A percentile compares a stretch with the other conserved stretches of the same genome.
Conservation (phyloP, 2,888 invertebrate genomes). For the Rapana venosa region DNA sequence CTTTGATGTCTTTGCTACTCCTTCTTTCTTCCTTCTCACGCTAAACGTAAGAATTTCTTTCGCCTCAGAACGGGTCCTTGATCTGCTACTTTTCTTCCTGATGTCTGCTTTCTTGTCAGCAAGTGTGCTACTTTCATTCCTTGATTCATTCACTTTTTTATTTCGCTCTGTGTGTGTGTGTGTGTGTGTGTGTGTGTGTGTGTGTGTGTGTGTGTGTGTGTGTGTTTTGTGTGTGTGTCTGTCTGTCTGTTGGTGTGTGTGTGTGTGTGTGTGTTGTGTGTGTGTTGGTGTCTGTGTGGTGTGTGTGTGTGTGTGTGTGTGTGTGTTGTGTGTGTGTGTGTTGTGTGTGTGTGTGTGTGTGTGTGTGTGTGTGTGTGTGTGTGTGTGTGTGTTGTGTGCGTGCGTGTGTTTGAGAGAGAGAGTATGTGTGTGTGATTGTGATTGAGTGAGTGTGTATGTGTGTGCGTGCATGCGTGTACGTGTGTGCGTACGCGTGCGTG, state of each 20-base stretch:
- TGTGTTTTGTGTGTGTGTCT: conserved; percentile 17
- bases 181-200: conserved; percentile 1
- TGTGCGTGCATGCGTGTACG: background rate
- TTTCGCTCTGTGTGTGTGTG: too few relatives aligned
- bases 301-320: background rate
- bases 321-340: too few relatives aligned
- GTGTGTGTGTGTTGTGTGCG: background rate
- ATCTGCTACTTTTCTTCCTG: too few relatives aligned
- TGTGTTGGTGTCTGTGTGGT: too few relatives aligned
- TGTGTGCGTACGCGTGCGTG: background rate
- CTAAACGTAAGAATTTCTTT: too few relatives aligned
- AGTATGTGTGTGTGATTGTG: background rate
- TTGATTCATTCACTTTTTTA: too few relatives aligned
- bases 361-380: background rate
- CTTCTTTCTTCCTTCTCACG: too few relatives aligned
- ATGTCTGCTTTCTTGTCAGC: too few relatives aligned
- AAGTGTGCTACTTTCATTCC: too few relatives aligned
- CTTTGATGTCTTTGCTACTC: too few relatives aligned
- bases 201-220: conserved; percentile 1
- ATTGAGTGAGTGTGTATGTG: background rate
- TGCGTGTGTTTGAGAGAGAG: background rate
- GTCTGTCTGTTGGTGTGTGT: background rate
- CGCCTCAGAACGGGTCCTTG: too few relatives aligned
- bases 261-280: background rate
- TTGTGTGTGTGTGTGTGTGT: background rate